phyloP scores from a whole-genome alignment of 2,113 vertebrate species.

The Rhinolophus ferrumequinum region DNA sequence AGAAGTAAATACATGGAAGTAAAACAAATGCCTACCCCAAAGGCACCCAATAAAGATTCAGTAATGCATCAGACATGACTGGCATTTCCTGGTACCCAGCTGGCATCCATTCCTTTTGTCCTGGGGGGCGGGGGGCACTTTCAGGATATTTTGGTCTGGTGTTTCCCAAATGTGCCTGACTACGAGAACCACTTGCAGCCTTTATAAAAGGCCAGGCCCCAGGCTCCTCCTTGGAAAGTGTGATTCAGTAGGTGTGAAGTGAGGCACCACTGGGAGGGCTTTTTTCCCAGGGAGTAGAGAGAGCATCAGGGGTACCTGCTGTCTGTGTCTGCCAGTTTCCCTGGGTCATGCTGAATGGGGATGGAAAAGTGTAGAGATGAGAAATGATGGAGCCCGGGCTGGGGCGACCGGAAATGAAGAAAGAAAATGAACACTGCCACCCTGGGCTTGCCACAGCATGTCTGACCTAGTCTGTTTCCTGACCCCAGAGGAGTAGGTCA shows the following conservation, averaged over 20 bases:
- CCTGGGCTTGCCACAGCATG: neutral
- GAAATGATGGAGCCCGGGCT: neutral
- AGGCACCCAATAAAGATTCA: neutral
- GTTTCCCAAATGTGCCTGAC: neutral
- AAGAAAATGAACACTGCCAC: neutral
- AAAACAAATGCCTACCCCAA: neutral
- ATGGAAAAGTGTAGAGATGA: neutral
- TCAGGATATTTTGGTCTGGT: neutral
- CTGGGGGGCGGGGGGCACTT: neutral
- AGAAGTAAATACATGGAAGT: neutral
- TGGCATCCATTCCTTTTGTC: neutral
- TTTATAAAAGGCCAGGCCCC: neutral
- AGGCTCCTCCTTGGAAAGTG: neutral
- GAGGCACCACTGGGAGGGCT: neutral
- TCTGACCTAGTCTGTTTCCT: neutral
- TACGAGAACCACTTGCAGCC: neutral
- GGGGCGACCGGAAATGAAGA: neutral
- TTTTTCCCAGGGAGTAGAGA: neutral
- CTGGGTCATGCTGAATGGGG: neutral
- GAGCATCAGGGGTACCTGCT: neutral
- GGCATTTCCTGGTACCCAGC: neutral
- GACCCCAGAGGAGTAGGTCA: neutral
- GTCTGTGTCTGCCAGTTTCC: neutral
- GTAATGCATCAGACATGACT: neutral
- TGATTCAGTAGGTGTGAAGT: neutral